A percentile compares a stretch with the other conserved stretches of the same genome.
These are phyloP conservation scores for Papilio gigon DNA, from an alignment of 2,888 invertebrate genomes.

Conservation along the genomic window DNA sequence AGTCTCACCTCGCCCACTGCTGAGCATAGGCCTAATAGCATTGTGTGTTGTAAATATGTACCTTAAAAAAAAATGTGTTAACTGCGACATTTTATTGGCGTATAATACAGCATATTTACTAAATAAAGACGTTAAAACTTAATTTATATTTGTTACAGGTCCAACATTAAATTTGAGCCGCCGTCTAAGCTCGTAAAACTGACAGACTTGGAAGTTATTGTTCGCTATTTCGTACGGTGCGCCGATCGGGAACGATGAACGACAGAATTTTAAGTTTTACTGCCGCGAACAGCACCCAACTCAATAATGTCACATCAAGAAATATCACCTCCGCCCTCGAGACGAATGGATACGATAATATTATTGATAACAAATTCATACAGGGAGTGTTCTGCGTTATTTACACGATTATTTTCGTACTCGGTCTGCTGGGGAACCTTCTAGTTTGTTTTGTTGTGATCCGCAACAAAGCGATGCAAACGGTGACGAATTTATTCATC, in stretches of 20 bases:
- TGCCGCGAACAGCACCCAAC: constrained; percentile 55
- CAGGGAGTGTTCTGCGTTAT: constrained; percentile 88
- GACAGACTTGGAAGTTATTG: constrained; percentile 62
- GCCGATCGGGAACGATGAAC: constrained; percentile 63
- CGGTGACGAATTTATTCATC: constrained; percentile 98
- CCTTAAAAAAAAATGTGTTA: background rate
- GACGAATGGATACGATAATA: constrained; percentile 65
- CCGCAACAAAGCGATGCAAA: constrained; percentile 97
- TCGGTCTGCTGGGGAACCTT: constrained; percentile 94
- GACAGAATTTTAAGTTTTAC: constrained; percentile 60
- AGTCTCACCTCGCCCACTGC: too few relatives aligned
- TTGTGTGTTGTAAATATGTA: too few relatives aligned
- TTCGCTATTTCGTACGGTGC: constrained; percentile 50
- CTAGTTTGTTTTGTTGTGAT: constrained; percentile 97
- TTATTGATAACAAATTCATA: constrained; percentile 85
- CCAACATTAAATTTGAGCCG: constrained; percentile 57
- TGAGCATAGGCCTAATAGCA: too few relatives aligned
- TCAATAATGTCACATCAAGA: constrained; percentile 50
- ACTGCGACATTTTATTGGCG: constrained; percentile 4
- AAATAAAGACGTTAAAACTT: constrained; percentile 53
- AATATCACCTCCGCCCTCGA: constrained; percentile 47
- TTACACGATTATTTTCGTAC: constrained; percentile 92
- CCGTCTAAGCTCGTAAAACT: constrained; percentile 62
- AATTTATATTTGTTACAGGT: constrained; percentile 74
- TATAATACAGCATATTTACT: constrained; percentile 26